Evolutionary conservation across 2,888 invertebrate species (phyloP).

Genomic region (Marasmarcha lunaedactyla): DNA sequence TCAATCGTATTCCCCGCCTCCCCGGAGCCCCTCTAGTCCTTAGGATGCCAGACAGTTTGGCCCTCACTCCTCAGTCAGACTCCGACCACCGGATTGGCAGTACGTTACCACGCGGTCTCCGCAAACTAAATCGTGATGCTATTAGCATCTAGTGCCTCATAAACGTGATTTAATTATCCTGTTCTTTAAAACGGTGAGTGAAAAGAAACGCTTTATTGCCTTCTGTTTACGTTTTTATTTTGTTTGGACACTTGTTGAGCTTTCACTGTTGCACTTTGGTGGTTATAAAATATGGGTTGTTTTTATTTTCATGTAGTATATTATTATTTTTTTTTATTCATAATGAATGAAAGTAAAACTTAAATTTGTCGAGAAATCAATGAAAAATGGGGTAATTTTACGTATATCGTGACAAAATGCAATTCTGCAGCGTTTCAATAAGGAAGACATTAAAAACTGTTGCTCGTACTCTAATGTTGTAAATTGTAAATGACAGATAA

Average conservation of each 20-base stretch:
- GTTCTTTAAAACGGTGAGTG: conserved; percentile 24
- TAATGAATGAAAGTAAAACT: too few species aligned
- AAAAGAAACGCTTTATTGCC: too few species aligned
- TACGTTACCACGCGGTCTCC: not conserved
- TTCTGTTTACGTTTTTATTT: not conserved
- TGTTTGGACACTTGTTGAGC: conserved; percentile 2
- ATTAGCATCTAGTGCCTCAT: conserved; percentile 2
- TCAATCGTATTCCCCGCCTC: conserved; percentile 46
- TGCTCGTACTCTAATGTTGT: conserved; percentile 14
- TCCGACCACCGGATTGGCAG: conserved; percentile 26
- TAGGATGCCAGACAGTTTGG: conserved; percentile 31
- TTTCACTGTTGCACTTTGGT: not conserved
- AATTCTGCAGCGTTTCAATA: too few species aligned
- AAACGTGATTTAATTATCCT: conserved; percentile 39
- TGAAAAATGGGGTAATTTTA: too few species aligned
- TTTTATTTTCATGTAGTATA: too few species aligned
- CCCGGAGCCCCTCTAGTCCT: conserved; percentile 22
- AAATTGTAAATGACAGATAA: conserved; percentile 25
- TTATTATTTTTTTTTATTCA: too few species aligned
- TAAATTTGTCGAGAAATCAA: too few species aligned
- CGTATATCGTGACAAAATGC: too few species aligned
- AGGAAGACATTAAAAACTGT: conserved; percentile 7
- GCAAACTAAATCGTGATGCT: too few species aligned
- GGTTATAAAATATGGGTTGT: too few species aligned
- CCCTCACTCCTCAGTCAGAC: conserved; percentile 34